phyloP scores from a whole-genome alignment of 2,797 vertebrate species.

The Urosaurus nigricauda region DNA sequence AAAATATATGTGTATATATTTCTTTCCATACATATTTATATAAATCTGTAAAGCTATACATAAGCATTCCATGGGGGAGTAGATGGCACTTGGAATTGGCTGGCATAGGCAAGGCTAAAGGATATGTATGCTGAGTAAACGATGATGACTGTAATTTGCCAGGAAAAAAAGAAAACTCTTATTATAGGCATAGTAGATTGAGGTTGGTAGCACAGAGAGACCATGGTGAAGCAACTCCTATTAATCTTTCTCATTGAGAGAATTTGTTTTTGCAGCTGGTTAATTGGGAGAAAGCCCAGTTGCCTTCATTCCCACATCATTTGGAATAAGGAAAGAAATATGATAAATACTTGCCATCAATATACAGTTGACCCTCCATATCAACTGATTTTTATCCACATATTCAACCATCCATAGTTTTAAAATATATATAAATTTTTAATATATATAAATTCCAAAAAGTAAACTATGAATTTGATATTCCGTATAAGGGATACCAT shows the following conservation, averaged over 20 bases:
- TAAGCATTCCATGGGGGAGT: neutral
- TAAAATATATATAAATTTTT: too few relatives aligned
- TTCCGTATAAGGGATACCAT: too few relatives aligned
- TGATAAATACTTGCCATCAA: neutral
- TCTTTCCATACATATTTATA: neutral
- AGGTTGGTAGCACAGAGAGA: neutral
- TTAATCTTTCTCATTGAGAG: neutral
- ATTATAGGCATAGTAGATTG: neutral
- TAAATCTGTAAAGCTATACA: constrained; percentile 16
- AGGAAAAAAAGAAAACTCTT: neutral
- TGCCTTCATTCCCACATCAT: constrained; percentile 27
- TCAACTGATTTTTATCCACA: too few relatives aligned
- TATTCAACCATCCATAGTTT: too few relatives aligned
- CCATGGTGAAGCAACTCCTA: too few relatives aligned
- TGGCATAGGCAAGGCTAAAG: neutral
- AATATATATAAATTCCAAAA: too few relatives aligned
- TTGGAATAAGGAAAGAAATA: constrained; percentile 40
- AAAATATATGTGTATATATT: constrained; percentile 44
- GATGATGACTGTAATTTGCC: too few relatives aligned
- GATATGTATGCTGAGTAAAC: too few relatives aligned
- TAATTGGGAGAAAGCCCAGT: neutral
- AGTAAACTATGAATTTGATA: too few relatives aligned
- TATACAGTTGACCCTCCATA: neutral
- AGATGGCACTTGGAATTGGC: neutral
- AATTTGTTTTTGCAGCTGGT: neutral